These are phyloP conservation scores for Gobio occitaniae DNA, from an alignment of 2,797 vertebrate genomes.

Conservation along the genomic window DNA sequence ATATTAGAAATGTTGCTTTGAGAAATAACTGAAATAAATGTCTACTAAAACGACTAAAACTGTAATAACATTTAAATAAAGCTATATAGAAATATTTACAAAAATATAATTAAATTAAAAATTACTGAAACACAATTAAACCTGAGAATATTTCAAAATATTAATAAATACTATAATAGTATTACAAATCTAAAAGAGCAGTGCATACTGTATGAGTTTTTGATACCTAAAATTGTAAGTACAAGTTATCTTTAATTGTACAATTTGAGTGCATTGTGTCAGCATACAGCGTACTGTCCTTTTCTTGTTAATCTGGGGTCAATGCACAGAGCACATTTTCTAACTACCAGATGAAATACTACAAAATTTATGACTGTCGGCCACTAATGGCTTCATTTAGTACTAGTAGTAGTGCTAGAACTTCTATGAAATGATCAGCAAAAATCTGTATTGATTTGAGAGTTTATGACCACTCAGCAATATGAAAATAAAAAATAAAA, in stretches of 20 bases:
- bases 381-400: neutral
- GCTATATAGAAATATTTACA: neutral
- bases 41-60: no score
- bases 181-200: neutral
- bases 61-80: neutral
- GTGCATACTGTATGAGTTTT: neutral
- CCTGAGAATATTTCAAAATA: neutral
- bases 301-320: neutral
- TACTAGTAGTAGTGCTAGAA: neutral
- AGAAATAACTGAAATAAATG: neutral
- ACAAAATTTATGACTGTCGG: neutral
- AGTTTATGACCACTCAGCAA: slow-evolving; percentile 17
- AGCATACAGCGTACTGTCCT: neutral
- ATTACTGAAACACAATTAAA: neutral
- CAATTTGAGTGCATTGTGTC: neutral
- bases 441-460: slow-evolving; percentile 19
- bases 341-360: slow-evolving; percentile 20
- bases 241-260: neutral
- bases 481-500: neutral
- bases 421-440: slow-evolving; percentile 7
- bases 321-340: neutral
- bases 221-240: neutral
- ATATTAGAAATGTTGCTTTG: neutral
- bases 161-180: neutral
- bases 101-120: neutral